These are phyloP conservation scores for Notodonta ziczac DNA, from an alignment of 2,888 invertebrate species.

Conservation along the genomic window DNA sequence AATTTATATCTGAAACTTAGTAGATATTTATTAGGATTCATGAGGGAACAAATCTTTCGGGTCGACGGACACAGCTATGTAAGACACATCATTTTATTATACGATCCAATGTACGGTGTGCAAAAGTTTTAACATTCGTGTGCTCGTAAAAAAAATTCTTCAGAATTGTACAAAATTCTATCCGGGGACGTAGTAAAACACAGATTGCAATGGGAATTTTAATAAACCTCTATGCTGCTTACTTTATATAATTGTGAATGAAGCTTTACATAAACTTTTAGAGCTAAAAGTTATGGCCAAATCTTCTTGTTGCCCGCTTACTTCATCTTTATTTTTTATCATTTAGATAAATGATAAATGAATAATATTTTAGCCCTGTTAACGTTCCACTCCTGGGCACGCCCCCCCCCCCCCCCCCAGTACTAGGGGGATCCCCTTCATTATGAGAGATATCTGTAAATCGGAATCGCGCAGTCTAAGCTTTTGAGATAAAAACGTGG, in stretches of 20 bases:
- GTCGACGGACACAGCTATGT: constrained; percentile 13
- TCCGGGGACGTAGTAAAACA: constrained; percentile 52
- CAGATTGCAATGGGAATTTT: constrained; percentile 60
- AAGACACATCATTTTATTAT: constrained; percentile 41
- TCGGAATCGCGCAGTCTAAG: too few species aligned
- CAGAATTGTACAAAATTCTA: constrained; percentile 53
- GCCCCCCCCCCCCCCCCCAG: too few species aligned
- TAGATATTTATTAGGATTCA: constrained; percentile 6
- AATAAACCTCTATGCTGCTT: constrained; percentile 46
- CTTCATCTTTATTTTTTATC: too few species aligned
- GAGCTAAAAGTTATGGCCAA: neutral
- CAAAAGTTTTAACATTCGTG: constrained; percentile 53
- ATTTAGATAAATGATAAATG: too few species aligned
- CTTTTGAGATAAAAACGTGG: too few species aligned
- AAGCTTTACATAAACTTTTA: constrained; percentile 16
- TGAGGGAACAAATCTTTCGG: neutral
- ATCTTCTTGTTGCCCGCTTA: neutral
- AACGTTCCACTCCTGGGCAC: too few species aligned
- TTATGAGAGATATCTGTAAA: too few species aligned
- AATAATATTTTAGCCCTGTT: too few species aligned
- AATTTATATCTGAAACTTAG: constrained; percentile 2
- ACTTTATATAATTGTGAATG: constrained; percentile 29
- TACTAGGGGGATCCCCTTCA: too few species aligned
- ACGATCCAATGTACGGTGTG: constrained; percentile 38
- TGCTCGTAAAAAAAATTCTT: constrained; percentile 48